Conservation (phyloP, 2,113 vertebrate species). For the Varanus komodoensis region DNA sequence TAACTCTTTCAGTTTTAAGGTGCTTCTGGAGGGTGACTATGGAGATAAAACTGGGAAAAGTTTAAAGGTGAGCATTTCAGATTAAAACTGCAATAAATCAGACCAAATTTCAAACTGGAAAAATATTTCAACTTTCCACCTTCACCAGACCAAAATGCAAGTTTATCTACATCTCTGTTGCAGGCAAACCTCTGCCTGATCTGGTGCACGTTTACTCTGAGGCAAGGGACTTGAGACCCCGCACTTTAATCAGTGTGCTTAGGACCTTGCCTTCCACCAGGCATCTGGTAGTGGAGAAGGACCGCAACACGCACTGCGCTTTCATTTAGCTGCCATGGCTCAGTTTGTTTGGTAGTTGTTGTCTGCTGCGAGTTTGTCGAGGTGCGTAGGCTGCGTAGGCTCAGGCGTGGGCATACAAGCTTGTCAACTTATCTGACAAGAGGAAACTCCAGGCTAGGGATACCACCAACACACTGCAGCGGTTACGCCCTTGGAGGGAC, state of each 20-base stretch:
- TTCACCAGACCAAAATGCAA: not conserved
- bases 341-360: not conserved
- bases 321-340: not conserved
- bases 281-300: not conserved
- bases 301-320: not conserved
- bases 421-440: not conserved
- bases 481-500: not conserved
- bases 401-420: not conserved
- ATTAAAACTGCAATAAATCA: no score
- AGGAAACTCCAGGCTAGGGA: not conserved
- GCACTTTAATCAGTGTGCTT: not conserved
- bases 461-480: not conserved
- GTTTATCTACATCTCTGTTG: not conserved
- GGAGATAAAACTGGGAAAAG: not conserved
- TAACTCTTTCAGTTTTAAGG: not conserved
- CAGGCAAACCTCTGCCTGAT: not conserved
- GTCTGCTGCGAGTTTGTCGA: no score
- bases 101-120: not conserved
- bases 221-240: not conserved
- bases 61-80: not conserved
- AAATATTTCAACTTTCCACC: not conserved
- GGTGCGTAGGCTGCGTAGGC: not conserved
- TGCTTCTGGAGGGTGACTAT: not conserved
- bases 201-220: not conserved
- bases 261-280: no score